These are phyloP conservation scores for Coptodon bakossiorum DNA, from an alignment of 2,113 vertebrate species.

Conservation along the genomic window DNA sequence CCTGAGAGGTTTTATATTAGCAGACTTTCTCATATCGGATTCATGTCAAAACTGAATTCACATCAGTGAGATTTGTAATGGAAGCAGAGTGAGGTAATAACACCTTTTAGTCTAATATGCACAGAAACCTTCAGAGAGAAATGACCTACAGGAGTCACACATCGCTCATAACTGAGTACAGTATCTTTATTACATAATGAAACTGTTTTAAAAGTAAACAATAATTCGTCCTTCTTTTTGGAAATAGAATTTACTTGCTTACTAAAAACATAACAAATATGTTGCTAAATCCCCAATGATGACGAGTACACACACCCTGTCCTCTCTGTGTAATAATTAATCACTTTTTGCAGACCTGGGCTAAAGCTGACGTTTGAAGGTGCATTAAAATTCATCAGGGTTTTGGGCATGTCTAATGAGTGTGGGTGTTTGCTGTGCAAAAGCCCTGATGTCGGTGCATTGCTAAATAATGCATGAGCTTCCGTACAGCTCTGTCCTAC, in stretches of 20 bases:
- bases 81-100: background rate
- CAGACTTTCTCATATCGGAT: background rate
- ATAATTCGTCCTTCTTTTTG: background rate
- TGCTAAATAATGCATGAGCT: constrained; percentile 45
- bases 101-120: background rate
- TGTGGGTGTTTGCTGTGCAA: constrained; percentile 10
- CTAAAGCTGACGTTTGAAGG: constrained; percentile 8
- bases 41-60: background rate
- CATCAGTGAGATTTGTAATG: background rate
- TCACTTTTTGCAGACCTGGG: background rate
- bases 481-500: background rate
- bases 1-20: background rate
- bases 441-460: constrained; percentile 15
- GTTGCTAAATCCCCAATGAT: background rate
- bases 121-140: background rate
- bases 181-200: background rate
- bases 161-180: background rate
- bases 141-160: background rate
- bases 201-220: background rate
- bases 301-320: background rate
- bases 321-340: constrained; percentile 38
- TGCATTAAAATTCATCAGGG: constrained; percentile 41
- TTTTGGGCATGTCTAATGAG: constrained; percentile 30
- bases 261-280: background rate
- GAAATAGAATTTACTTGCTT: background rate